Conservation (phyloP, 30 jellyfish, hydroid and myxozoan genomes). For the Catostylus mosaicus region DNA sequence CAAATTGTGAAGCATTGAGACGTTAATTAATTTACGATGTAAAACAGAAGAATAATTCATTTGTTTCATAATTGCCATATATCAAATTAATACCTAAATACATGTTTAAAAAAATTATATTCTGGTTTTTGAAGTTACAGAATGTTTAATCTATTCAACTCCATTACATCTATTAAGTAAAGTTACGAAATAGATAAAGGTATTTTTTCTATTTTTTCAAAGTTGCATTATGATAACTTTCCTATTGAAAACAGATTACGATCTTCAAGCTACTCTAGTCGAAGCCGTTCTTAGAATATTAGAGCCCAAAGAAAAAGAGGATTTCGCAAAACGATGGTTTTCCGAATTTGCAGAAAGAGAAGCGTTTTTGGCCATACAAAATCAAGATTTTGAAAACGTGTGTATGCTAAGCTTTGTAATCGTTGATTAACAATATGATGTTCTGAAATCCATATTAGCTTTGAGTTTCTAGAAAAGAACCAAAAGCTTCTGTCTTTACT, state of each 20-base stretch:
- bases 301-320: not conserved
- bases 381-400: constrained; percentile 38
- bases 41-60: not conserved
- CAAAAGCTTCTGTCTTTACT: not conserved
- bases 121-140: not conserved
- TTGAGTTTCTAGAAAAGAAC: not conserved
- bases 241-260: not conserved
- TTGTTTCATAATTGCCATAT: too few species aligned
- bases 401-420: not conserved
- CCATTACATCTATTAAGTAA: too few species aligned
- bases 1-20: not conserved
- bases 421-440: too few species aligned
- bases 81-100: not conserved
- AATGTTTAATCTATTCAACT: not conserved
- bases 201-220: too few species aligned
- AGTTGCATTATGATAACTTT: not conserved
- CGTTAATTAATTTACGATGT: not conserved
- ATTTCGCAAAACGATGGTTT: not conserved
- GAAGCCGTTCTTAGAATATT: constrained; percentile 10
- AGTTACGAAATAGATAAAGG: too few species aligned
- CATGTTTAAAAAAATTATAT: not conserved
- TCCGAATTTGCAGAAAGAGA: not conserved
- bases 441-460: not conserved
- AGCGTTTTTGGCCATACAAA: constrained; percentile 11
- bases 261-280: constrained; percentile 8